A percentile compares a stretch with the other conserved stretches of the same genome.
Evolutionary conservation across 2,797 vertebrate genomes (phyloP).

Genomic region (Momotus momota): DNA sequence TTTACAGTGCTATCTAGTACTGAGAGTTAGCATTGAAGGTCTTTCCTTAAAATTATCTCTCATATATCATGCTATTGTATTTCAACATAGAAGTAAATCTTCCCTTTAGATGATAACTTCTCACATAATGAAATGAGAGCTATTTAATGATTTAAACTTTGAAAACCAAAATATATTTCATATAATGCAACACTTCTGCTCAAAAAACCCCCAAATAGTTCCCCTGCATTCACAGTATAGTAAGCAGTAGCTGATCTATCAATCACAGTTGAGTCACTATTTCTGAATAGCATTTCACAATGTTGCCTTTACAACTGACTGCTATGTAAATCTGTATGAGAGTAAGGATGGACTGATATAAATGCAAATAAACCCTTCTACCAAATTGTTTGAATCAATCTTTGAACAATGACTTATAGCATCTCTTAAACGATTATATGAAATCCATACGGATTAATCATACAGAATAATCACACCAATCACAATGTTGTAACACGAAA

Average conservation of each 20-base stretch:
- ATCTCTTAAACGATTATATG: background rate
- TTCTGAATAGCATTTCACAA: background rate
- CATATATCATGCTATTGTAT: background rate
- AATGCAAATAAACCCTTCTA: background rate
- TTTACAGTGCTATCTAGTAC: background rate
- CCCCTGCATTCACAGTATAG: background rate
- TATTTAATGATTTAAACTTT: background rate
- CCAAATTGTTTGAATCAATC: background rate
- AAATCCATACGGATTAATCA: background rate
- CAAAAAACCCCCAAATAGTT: background rate
- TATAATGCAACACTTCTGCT: background rate
- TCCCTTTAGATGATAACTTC: background rate
- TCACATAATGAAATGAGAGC: background rate
- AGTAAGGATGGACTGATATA: background rate
- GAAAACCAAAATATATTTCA: background rate
- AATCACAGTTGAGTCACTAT: background rate
- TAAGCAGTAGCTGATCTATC: background rate
- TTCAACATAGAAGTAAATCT: background rate
- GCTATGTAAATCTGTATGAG: background rate
- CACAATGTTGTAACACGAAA: background rate
- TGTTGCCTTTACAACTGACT: background rate
- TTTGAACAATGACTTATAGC: background rate
- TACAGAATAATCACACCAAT: background rate
- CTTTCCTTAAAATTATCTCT: background rate
- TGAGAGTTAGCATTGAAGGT: background rate